These are phyloP conservation scores for Dinothrombium tinctorium DNA, from an alignment of 1,140 invertebrate species.

Conservation along the genomic window DNA sequence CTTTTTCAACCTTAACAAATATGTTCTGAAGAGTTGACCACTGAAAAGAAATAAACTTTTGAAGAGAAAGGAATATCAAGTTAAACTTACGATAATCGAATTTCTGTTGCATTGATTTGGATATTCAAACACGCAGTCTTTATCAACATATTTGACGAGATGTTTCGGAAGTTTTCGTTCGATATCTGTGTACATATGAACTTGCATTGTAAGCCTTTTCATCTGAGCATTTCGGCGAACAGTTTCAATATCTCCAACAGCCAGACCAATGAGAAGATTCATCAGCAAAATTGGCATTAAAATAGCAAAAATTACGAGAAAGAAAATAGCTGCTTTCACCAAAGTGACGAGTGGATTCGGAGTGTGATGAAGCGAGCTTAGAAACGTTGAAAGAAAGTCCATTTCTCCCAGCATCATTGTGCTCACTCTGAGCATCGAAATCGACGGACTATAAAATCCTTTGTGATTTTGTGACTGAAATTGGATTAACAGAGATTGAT, in stretches of 20 bases:
- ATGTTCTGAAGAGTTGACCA: background rate
- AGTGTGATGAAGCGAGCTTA: slow-evolving; percentile 34
- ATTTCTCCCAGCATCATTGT: slow-evolving; percentile 76
- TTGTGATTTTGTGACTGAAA: slow-evolving; percentile 5
- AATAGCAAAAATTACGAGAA: slow-evolving; percentile 58
- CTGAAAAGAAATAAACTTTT: too few relatives aligned
- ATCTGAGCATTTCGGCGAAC: slow-evolving; percentile 62
- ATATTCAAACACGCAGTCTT: slow-evolving; percentile 50
- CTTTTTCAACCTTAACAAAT: too few relatives aligned
- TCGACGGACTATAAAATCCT: slow-evolving; percentile 25
- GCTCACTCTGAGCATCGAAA: slow-evolving; percentile 52
- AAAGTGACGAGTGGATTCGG: background rate
- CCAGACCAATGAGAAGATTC: slow-evolving; percentile 78
- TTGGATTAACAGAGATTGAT: background rate
- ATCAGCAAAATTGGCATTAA: slow-evolving; percentile 73
- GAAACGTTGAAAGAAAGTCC: slow-evolving; percentile 60
- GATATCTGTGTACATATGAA: slow-evolving; percentile 56
- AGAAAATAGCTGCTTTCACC: slow-evolving; percentile 17
- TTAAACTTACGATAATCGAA: too few relatives aligned
- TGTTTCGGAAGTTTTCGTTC: slow-evolving; percentile 53
- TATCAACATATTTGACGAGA: slow-evolving; percentile 46
- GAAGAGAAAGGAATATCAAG: too few relatives aligned
- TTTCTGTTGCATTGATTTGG: too few relatives aligned
- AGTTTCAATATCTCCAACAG: slow-evolving; percentile 71
- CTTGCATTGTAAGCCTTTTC: slow-evolving; percentile 66